Evolutionary conservation across 2,797 vertebrate genomes (phyloP).

Genomic region (Poliocrania exsul): DNA sequence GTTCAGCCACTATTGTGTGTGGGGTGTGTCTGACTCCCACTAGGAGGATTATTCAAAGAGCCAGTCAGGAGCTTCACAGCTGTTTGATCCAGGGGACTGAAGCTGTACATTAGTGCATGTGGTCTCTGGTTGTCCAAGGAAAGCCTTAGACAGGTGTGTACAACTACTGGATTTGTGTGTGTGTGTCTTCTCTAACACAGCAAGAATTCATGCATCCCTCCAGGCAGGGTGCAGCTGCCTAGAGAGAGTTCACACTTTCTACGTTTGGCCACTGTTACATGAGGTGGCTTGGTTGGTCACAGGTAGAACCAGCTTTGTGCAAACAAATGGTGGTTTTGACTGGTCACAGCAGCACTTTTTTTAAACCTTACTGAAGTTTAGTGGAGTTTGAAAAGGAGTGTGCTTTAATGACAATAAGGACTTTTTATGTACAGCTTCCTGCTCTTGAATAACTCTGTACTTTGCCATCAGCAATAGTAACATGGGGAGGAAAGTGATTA

Average conservation of each 20-base stretch:
- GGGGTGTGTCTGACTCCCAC: background rate
- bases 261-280: background rate
- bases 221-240: background rate
- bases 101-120: background rate
- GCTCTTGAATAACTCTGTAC: background rate
- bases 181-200: background rate
- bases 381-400: background rate
- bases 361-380: background rate
- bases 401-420: background rate
- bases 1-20: fast-evolving
- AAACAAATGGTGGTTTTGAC: background rate
- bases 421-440: background rate
- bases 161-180: fast-evolving
- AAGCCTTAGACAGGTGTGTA: background rate
- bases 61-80: background rate
- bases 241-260: background rate
- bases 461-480: background rate
- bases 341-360: background rate
- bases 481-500: background rate
- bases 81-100: background rate
- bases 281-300: background rate
- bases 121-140: background rate
- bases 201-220: background rate
- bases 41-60: background rate
- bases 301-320: background rate